Percentiles rank a stretch among this genome's conserved stretches.
These are phyloP conservation scores for Mantis religiosa DNA, from an alignment of 2,888 invertebrate species.

Conservation along the genomic window DNA sequence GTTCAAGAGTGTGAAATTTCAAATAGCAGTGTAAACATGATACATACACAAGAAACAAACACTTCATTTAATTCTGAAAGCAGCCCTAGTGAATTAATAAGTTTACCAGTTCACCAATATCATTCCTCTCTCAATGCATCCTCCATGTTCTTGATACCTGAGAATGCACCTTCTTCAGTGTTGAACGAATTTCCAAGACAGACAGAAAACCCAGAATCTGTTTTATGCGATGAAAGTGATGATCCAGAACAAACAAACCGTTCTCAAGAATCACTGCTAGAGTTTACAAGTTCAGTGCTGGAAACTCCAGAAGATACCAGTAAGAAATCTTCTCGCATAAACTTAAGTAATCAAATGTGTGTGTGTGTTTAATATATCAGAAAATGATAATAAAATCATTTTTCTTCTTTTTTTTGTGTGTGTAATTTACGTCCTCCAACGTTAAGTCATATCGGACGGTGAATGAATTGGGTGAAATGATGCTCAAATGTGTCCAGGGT, in stretches of 20 bases:
- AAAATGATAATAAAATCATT: too few species aligned
- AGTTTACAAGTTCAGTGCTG: not conserved
- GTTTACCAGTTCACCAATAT: not conserved
- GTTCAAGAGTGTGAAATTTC: not conserved
- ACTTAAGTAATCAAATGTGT: not conserved
- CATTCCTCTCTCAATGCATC: not conserved
- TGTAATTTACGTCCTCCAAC: too few species aligned
- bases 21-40: not conserved
- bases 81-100: too few species aligned
- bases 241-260: not conserved
- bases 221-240: not conserved
- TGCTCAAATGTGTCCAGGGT: too few species aligned
- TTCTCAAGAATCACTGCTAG: not conserved
- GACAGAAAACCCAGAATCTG: not conserved
- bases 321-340: too few species aligned
- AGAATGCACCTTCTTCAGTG: not conserved
- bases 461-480: too few species aligned
- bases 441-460: too few species aligned
- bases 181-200: not conserved
- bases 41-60: not conserved
- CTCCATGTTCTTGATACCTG: not conserved
- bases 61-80: not conserved
- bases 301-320: not conserved
- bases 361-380: too few species aligned
- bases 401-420: too few species aligned